phyloP scores from a whole-genome alignment of 2,797 vertebrate genomes.

The Trachops cirrhosus region DNA sequence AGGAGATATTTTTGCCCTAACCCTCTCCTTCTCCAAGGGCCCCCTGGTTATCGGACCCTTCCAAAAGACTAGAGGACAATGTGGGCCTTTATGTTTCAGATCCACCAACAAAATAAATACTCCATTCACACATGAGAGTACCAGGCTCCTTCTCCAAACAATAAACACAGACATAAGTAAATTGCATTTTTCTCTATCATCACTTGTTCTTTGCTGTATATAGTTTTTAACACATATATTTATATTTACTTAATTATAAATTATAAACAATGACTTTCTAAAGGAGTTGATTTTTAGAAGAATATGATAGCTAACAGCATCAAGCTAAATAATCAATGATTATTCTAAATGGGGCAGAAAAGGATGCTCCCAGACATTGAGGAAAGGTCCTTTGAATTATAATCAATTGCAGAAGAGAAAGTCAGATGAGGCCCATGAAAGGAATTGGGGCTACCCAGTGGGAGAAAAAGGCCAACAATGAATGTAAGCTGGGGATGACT shows the following conservation, averaged over 20 bases:
- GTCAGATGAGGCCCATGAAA: background rate
- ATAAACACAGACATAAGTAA: background rate
- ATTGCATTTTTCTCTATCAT: background rate
- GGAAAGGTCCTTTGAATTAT: too few relatives aligned
- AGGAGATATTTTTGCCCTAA: background rate
- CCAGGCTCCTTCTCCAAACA: background rate
- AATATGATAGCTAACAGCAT: background rate
- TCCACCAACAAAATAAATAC: background rate
- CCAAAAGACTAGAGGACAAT: background rate
- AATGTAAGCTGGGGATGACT: conserved; percentile 56
- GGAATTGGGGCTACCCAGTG: background rate
- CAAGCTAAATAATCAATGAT: background rate
- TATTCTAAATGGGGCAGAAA: background rate
- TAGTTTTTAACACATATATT: background rate
- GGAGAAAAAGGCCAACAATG: conserved; percentile 41
- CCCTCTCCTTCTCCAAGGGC: background rate
- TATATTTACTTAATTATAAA: background rate
- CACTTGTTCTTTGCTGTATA: background rate
- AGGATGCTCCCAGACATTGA: accelerated
- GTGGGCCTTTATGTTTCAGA: background rate
- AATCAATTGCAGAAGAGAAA: background rate
- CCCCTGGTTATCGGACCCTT: background rate
- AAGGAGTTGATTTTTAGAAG: background rate
- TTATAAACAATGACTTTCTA: background rate
- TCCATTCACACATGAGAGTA: background rate